Evolutionary conservation across 2,797 vertebrate genomes (phyloP).

Genomic region (Craterocephalus amniculus): DNA sequence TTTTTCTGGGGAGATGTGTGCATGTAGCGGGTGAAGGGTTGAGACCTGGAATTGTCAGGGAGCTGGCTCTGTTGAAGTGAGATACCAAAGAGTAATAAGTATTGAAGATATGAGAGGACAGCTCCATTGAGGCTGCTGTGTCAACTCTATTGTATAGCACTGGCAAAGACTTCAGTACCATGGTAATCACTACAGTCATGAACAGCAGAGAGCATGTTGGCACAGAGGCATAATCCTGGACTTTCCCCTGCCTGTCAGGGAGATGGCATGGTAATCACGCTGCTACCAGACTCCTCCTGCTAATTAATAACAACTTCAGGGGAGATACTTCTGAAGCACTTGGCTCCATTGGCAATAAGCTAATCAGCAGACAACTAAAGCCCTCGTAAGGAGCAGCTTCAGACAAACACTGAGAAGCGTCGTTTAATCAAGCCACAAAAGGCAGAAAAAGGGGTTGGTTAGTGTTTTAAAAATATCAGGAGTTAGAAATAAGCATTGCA

Average conservation of each 20-base stretch:
- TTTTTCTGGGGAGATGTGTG: conserved; percentile 36
- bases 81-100: conserved; percentile 75
- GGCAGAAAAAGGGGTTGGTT: conserved; percentile 6
- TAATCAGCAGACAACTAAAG: conserved; percentile 60
- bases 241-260: conserved; percentile 70
- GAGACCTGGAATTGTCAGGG: conserved; percentile 62
- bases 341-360: conserved; percentile 71
- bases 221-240: conserved; percentile 78
- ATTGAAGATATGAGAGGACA: conserved; percentile 64
- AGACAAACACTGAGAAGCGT: conserved; percentile 48
- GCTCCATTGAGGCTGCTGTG: conserved; percentile 68
- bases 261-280: conserved; percentile 77
- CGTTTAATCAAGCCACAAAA: conserved; percentile 32
- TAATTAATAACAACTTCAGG: conserved; percentile 83
- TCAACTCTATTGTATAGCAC: conserved; percentile 65
- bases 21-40: conserved; percentile 56
- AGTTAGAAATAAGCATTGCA: conserved; percentile 2
- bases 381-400: conserved; percentile 47
- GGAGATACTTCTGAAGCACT: conserved; percentile 75
- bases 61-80: conserved; percentile 69
- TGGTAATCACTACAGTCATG: conserved; percentile 65
- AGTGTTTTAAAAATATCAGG: conserved; percentile 18
- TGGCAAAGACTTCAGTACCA: conserved; percentile 64
- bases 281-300: conserved; percentile 72
- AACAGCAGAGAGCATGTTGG: conserved; percentile 70